phyloP scores from a whole-genome alignment of 2,888 invertebrate species.

The Sclerodermus sp. region DNA sequence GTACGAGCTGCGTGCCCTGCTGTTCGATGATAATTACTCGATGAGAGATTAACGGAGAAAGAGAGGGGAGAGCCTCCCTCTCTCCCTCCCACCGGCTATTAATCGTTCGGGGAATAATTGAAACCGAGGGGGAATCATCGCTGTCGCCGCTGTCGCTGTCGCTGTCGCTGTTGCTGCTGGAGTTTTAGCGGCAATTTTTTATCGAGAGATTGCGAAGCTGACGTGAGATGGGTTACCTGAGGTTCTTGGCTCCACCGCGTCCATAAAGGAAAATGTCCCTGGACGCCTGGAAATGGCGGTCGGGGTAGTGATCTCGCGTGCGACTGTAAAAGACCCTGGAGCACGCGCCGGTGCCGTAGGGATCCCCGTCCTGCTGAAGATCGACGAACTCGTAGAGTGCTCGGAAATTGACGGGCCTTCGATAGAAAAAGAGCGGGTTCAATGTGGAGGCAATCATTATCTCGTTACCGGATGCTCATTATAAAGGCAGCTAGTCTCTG shows the following conservation, averaged over 20 bases:
- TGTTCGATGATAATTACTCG: no score
- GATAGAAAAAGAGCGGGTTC: slow-evolving; percentile 17
- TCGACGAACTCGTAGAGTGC: slow-evolving; percentile 88
- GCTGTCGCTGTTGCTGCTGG: no score
- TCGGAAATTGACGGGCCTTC: slow-evolving; percentile 82
- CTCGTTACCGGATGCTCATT: slow-evolving; percentile 7
- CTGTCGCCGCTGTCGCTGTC: no score
- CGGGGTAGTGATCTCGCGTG: slow-evolving; percentile 65
- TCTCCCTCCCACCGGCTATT: no score
- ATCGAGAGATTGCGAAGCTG: no score
- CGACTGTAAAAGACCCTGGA: slow-evolving; percentile 76
- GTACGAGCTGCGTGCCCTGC: no score
- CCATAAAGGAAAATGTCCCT: slow-evolving; percentile 85
- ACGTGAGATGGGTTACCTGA: slow-evolving; percentile 63
- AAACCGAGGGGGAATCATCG: no score
- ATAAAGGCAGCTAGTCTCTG: slow-evolving; percentile 7
- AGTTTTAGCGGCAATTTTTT: no score
- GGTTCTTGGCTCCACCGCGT: slow-evolving; percentile 78
- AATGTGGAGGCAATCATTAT: no score
- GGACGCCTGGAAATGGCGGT: slow-evolving; percentile 78
- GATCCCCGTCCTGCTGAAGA: slow-evolving; percentile 81
- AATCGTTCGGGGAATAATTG: no score
- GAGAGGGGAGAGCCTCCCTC: no score
- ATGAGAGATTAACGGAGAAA: no score
- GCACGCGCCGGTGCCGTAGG: slow-evolving; percentile 74